Conservation (phyloP, 2,113 vertebrate species). For the Paramormyrops kingsleyae region DNA sequence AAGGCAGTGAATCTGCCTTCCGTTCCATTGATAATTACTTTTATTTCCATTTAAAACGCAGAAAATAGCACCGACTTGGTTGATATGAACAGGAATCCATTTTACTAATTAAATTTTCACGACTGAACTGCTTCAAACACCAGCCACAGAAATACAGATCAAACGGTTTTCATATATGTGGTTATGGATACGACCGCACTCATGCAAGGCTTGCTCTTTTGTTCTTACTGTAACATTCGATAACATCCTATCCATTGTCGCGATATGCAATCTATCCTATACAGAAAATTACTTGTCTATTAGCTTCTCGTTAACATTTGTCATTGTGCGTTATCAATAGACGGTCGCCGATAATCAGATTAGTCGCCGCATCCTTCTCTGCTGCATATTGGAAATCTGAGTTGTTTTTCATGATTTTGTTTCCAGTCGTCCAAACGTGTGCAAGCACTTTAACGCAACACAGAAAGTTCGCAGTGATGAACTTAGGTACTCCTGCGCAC, state of each 20-base stretch:
- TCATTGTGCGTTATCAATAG: not conserved
- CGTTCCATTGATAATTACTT: not conserved
- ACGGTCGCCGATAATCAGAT: not conserved
- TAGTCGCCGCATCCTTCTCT: not conserved
- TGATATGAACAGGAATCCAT: not conserved
- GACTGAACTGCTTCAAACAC: not conserved
- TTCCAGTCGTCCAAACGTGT: not conserved
- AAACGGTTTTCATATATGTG: not conserved
- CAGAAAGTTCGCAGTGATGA: not conserved
- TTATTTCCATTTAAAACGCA: not conserved
- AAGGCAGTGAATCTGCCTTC: not conserved
- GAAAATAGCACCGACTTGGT: not conserved
- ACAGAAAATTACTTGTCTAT: not conserved
- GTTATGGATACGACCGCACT: not conserved
- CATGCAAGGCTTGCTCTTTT: not conserved
- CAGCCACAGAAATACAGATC: not conserved
- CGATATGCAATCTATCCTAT: not conserved
- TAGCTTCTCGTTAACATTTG: conserved; percentile 1
- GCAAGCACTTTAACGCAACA: not conserved
- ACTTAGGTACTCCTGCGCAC: not conserved
- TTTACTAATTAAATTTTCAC: not conserved
- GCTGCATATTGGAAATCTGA: not conserved
- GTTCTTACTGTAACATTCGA: not conserved
- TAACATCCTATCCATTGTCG: not conserved
- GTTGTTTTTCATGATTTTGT: not conserved